phyloP scores from a whole-genome alignment of 2,888 invertebrate species.

The Lasiommata megera region DNA sequence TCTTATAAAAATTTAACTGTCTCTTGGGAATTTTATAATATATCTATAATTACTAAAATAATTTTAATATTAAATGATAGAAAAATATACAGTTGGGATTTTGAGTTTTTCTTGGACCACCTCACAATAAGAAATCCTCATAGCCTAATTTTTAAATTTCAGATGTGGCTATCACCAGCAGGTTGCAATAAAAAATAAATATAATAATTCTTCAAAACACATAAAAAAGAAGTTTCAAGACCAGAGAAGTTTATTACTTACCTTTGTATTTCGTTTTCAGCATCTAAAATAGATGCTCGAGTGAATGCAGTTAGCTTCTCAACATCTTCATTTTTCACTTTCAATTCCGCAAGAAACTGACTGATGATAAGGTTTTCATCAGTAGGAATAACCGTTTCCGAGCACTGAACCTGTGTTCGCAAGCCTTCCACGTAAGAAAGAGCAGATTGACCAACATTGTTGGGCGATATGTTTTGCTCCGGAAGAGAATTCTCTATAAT shows the following conservation, averaged over 20 bases:
- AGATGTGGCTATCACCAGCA: too few species aligned
- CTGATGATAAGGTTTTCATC: slow-evolving; percentile 59
- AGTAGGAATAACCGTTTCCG: slow-evolving; percentile 48
- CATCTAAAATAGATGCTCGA: slow-evolving; percentile 54
- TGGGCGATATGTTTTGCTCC: slow-evolving; percentile 40
- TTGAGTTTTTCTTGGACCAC: too few species aligned
- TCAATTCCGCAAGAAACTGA: slow-evolving; percentile 59
- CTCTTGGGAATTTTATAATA: too few species aligned
- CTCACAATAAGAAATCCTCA: too few species aligned
- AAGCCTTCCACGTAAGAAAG: slow-evolving; percentile 57
- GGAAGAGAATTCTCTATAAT: slow-evolving; percentile 55
- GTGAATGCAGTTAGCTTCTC: slow-evolving; percentile 60
- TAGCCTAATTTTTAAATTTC: too few species aligned
- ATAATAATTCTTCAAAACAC: too few species aligned
- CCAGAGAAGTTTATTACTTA: slow-evolving; percentile 32
- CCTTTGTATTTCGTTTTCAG: slow-evolving; percentile 62
- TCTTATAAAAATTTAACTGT: too few species aligned
- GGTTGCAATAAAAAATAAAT: too few species aligned
- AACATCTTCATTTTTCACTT: slow-evolving; percentile 52
- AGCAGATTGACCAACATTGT: slow-evolving; percentile 46
- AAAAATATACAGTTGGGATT: too few species aligned
- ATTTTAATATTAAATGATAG: too few species aligned
- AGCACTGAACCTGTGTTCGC: slow-evolving; percentile 50
- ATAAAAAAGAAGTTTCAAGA: too few species aligned
- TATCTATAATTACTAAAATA: too few species aligned